These are phyloP conservation scores for Cerastis rubricosa DNA, from an alignment of 2,888 invertebrate genomes.

Conservation along the genomic window DNA sequence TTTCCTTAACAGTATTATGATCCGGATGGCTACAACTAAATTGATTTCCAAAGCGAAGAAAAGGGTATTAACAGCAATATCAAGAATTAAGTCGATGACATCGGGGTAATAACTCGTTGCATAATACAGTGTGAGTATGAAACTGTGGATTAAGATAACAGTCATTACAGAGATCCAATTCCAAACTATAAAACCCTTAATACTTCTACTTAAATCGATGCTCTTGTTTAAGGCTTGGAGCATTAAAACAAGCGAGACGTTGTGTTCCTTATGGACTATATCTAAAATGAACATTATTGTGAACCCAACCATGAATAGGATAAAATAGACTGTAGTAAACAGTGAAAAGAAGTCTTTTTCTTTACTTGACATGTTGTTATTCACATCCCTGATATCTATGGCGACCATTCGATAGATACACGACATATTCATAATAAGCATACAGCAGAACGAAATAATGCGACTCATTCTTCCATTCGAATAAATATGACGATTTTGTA, in stretches of 20 bases:
- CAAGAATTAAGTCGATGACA: not conserved
- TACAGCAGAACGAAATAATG: not conserved
- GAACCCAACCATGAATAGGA: not conserved
- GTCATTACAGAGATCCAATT: not conserved
- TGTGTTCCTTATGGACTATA: not conserved
- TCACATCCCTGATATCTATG: not conserved
- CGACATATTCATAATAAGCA: not conserved
- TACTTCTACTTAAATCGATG: not conserved
- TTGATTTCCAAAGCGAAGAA: slow-evolving; percentile 6
- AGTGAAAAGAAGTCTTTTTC: not conserved
- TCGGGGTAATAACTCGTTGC: not conserved
- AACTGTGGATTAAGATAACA: not conserved
- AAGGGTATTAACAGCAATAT: not conserved
- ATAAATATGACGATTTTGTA: not conserved
- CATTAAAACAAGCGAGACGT: not conserved
- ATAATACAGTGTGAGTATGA: not conserved
- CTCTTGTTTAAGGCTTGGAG: not conserved
- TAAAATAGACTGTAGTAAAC: not conserved
- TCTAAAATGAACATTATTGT: not conserved
- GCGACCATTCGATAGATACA: not conserved
- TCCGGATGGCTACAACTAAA: slow-evolving; percentile 2
- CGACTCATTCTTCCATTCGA: not conserved
- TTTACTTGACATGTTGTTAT: not conserved
- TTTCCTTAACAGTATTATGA: slow-evolving; percentile 16
- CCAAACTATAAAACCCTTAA: not conserved